Base-by-base conservation (phyloP, 2,888 invertebrate species). In the Barypeithes pellucidus region DNA sequence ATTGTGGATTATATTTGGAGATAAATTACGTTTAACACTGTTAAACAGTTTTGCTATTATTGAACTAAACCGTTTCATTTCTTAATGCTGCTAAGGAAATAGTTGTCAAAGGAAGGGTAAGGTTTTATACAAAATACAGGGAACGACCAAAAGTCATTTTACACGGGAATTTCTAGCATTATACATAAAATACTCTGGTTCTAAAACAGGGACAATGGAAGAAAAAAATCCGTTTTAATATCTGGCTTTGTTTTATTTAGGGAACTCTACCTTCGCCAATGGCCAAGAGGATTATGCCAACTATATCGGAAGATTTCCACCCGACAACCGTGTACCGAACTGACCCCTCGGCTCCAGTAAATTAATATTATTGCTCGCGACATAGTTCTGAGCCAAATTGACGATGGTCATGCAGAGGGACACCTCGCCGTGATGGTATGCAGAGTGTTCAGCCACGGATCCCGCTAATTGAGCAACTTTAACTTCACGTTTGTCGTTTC, bases 381-480 rank as follows among this genome's bases (percentile, higher is more conserved):
- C 96, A 86, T 92, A 99, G 87, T 99, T 97, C 85, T 99, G 99
- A 0, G 99, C 99, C 85, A 99, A 89, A 86, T 96, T 97, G 45
- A 99, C 94, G 80, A 99, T 99, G 0, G 99, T 99, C 85, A 93
- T 91, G 88, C 96, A 95, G 11, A 99, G 88, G 0, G 99, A 98
- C 77, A 89, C 91, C 88, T 99, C 99, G 82, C 99, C 99, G 83
- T 99, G 99, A 89, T 99, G 99, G 85, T 99, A 99, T 1, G 98
- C 98, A 0, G 98, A 98, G 84, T 94, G 92, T 87, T 99, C 99
- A 0, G 98, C 97, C 1, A 99, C 98, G 0, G 98, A 97, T 80
- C 99, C 99, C 66, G 98, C 97, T 82, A 99, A 87, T 86, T 99
- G 99, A 0, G 99, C 99, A 0, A 99, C 98, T 86, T 98, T 98